Conservation (phyloP, 2,888 invertebrate genomes). For the Ischnura elegans region DNA sequence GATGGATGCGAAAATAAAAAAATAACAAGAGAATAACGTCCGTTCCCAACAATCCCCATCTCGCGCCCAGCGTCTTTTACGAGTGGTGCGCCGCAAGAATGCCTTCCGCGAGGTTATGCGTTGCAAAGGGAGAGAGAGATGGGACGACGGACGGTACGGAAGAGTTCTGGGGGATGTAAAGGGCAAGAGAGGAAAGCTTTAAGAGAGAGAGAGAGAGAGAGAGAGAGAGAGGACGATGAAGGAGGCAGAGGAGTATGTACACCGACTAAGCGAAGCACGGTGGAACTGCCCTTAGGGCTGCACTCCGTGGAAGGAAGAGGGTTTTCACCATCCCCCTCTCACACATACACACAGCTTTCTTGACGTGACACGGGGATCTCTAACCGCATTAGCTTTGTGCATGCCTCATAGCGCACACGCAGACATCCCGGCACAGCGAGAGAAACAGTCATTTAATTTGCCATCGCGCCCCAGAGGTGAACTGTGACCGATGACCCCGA, state of each 20-base stretch:
- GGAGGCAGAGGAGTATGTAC: neutral
- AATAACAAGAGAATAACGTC: conserved; percentile 12
- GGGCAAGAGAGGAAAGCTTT: neutral
- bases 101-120: conserved; percentile 5
- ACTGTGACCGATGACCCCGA: conserved; percentile 7
- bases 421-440: neutral
- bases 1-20: neutral
- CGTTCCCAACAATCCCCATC: neutral
- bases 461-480: conserved; percentile 19
- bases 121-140: conserved; percentile 6
- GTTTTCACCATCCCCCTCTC: neutral
- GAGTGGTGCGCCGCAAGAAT: conserved; percentile 42
- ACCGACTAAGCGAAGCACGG: neutral
- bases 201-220: neutral
- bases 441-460: conserved; percentile 49
- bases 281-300: conserved; percentile 48
- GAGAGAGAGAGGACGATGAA: neutral
- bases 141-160: conserved; percentile 6
- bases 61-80: neutral
- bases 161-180: neutral
- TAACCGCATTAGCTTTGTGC: conserved; percentile 56
- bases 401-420: neutral
- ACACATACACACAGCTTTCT: neutral
- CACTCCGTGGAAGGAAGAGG: neutral
- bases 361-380: conserved; percentile 46